A percentile compares a stretch with the other conserved stretches of the same genome.
These are phyloP conservation scores for Tenrec ecaudatus DNA, from an alignment of 2,113 vertebrate species.

Conservation along the genomic window DNA sequence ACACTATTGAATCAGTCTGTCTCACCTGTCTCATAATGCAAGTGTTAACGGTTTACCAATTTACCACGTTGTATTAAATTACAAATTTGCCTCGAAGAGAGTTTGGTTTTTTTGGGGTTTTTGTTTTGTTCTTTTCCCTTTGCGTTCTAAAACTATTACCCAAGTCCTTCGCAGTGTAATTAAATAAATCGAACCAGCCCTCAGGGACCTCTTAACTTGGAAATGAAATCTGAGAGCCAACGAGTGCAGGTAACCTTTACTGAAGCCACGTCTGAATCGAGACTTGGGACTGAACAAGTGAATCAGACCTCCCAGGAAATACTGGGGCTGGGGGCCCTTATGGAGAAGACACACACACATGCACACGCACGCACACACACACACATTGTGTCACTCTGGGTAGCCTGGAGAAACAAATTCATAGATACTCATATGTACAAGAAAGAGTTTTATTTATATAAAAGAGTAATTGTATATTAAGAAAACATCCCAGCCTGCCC, in stretches of 20 bases:
- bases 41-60: conserved; percentile 81
- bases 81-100: conserved; percentile 85
- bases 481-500: too few relatives aligned
- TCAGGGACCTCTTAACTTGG: conserved; percentile 84
- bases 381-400: too few relatives aligned
- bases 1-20: conserved; percentile 73
- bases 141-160: conserved; percentile 87
- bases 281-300: conserved; percentile 84
- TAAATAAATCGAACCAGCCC: conserved; percentile 89
- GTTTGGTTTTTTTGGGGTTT: conserved; percentile 52
- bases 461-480: too few relatives aligned
- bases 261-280: conserved; percentile 82
- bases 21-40: conserved; percentile 73
- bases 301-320: conserved; percentile 85
- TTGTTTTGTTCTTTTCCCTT: too few relatives aligned
- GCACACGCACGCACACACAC: too few relatives aligned
- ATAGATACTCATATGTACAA: too few relatives aligned
- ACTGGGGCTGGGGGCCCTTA: neutral
- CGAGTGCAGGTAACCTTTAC: conserved; percentile 85
- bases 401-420: too few relatives aligned
- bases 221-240: conserved; percentile 88
- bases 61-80: conserved; percentile 86
- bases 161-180: conserved; percentile 85
- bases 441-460: too few relatives aligned
- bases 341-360: too few relatives aligned